Percentiles rank a stretch among this genome's conserved stretches.
Evolutionary conservation across 2,113 vertebrate genomes (phyloP).

Genomic region (Ursus arctos): DNA sequence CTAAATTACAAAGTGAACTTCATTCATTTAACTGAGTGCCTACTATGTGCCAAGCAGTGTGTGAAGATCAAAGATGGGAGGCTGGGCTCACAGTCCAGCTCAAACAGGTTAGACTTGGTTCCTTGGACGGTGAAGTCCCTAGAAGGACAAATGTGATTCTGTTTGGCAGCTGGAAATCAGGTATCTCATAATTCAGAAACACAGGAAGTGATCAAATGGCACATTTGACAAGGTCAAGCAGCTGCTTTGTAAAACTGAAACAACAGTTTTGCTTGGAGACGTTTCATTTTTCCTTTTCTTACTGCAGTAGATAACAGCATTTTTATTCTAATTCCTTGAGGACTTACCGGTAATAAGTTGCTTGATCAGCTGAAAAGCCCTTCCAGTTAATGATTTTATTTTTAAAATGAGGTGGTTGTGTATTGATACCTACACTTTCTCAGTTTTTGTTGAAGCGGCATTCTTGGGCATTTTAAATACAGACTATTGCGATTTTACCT

Average conservation of each 20-base stretch:
- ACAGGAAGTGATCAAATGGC: slow-evolving; percentile 5
- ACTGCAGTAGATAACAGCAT: neutral
- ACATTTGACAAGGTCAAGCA: slow-evolving; percentile 10
- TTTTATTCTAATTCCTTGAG: slow-evolving; percentile 3
- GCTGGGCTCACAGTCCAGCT: no score
- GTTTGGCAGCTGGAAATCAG: neutral
- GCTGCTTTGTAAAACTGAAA: slow-evolving; percentile 38
- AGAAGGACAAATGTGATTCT: neutral
- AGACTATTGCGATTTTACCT: neutral
- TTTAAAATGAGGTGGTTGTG: slow-evolving; percentile 13
- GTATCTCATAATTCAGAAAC: neutral
- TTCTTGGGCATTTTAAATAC: slow-evolving; percentile 39
- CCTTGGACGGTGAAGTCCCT: slow-evolving; percentile 4
- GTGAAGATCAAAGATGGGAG: neutral
- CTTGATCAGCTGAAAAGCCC: slow-evolving; percentile 21
- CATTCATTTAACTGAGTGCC: neutral
- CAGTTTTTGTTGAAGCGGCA: neutral
- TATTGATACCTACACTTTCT: neutral
- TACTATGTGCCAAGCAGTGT: neutral
- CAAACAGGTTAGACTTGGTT: neutral
- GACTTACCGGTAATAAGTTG: neutral
- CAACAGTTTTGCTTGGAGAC: neutral
- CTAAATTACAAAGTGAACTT: neutral
- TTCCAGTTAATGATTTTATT: slow-evolving; percentile 36
- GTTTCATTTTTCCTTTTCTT: slow-evolving; percentile 37